Evolutionary conservation across 2,888 invertebrate genomes (phyloP).

Genomic region (Acanthosoma haemorrhoidale): DNA sequence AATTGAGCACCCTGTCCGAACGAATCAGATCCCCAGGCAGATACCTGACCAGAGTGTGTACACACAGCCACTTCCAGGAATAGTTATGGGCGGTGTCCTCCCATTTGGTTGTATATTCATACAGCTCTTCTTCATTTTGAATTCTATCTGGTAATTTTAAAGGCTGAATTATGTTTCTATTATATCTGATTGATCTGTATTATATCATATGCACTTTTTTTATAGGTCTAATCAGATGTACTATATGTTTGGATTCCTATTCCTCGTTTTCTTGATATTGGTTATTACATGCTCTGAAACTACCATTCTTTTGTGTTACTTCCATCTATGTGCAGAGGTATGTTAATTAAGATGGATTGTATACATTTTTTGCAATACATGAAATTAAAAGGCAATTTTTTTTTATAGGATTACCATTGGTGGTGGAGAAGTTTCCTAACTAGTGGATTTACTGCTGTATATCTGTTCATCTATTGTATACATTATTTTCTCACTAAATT

Average conservation of each 20-base stretch:
- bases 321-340: constrained; percentile 97
- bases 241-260: constrained; percentile 99
- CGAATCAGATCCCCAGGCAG: constrained; percentile 97
- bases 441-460: constrained; percentile 93
- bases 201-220: constrained; percentile 34
- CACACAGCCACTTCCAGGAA: constrained; percentile 90
- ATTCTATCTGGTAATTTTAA: constrained; percentile 82
- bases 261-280: constrained; percentile 93
- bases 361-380: background rate
- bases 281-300: constrained; percentile 98
- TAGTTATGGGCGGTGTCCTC: constrained; percentile 96
- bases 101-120: constrained; percentile 99
- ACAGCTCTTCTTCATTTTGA: constrained; percentile 97
- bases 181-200: background rate
- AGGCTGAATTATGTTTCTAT: background rate
- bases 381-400: constrained; percentile 15
- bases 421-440: constrained; percentile 97
- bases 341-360: constrained; percentile 37
- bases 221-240: constrained; percentile 83
- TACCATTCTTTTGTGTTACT: constrained; percentile 96
- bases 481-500: constrained; percentile 96
- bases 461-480: constrained; percentile 94
- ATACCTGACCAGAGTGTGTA: constrained; percentile 99
- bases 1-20: constrained; percentile 94
- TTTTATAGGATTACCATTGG: constrained; percentile 90